Base-by-base conservation (phyloP, 2,113 vertebrate genomes). In the Dunckerocampus dactyliophorus region DNA sequence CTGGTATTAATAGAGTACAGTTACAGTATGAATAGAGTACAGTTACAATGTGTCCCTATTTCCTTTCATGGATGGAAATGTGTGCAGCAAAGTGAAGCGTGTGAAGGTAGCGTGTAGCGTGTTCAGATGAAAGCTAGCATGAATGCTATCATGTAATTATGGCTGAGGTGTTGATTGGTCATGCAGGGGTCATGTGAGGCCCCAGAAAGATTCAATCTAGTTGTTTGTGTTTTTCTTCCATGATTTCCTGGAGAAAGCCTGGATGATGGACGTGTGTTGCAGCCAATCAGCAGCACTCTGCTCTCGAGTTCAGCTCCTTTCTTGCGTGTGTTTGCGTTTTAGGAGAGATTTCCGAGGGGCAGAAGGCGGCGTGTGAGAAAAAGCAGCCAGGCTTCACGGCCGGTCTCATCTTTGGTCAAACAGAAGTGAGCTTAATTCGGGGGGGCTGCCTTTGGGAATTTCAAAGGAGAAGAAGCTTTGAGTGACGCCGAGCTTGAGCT, bases 31-130 rank as follows among this genome's bases (percentile, higher is more conserved):
- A 28, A 28, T 28, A 5, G 2, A 28, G 24, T 28, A 28, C 24
- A 28, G 24, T 28, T 5, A 74, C 69, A 72, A 68, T 42, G 42
- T 37, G 15, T n/a, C n/a, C n/a, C 17, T 58, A 88, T 92, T 89
- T 89, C 83, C 87, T 90, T 91, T 86, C 90, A 90, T 91, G 76
- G 89, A 91, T 89, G 88, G 52, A 77, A 71, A 82, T 65, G n/a
- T n/a, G n/a, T 28, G 24, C 5, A 28, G 24, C 7, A 34, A 5
- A 34, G 31, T 34, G 1, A 34, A 8, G 31, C 5, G 31, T 34
- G 31, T 34, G 31, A 34, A 28, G 2, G 24, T 28, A 28, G 24
- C n/a, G n/a, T n/a, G n/a, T n/a, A n/a, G n/a, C n/a, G n/a, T 80
- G 61, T 62, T 73, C 58, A 76, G 65, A 77, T 85, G 67, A 71